These are phyloP conservation scores for Danionella dracula DNA, from an alignment of 2,797 vertebrate genomes.

Conservation along the genomic window DNA sequence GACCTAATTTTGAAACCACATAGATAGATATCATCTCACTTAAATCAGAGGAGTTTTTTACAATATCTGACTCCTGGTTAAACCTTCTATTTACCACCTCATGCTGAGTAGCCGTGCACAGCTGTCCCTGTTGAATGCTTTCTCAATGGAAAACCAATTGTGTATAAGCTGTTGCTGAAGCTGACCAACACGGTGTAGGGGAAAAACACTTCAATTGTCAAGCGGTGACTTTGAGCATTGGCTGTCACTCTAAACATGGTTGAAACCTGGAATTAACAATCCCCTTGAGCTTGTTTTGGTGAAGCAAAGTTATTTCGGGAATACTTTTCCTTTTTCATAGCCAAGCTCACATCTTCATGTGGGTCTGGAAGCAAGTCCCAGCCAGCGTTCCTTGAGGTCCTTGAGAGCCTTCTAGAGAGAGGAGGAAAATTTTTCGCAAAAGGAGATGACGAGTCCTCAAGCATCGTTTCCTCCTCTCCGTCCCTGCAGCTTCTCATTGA, in stretches of 20 bases:
- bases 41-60: no score
- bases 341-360: neutral
- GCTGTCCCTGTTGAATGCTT: no score
- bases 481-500: constrained; percentile 23
- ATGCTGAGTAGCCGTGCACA: no score
- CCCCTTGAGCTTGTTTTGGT: neutral
- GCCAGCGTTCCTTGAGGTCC: constrained; percentile 68
- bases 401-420: constrained; percentile 52
- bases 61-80: no score
- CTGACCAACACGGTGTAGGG: neutral
- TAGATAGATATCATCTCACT: no score
- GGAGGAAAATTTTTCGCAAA: constrained; percentile 37
- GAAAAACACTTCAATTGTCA: neutral
- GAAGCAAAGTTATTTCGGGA: neutral
- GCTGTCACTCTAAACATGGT: constrained; percentile 1
- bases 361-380: constrained; percentile 23
- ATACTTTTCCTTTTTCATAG: constrained; percentile 10
- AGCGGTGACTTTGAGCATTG: constrained; percentile 5
- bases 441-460: constrained; percentile 40
- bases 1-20: no score
- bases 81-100: no score
- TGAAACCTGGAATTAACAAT: constrained; percentile 14
- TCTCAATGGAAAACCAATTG: neutral
- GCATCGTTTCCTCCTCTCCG: constrained; percentile 12
- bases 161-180: neutral